Conservation (phyloP, 2,113 vertebrate genomes). For the Chrysochloris asiatica region DNA sequence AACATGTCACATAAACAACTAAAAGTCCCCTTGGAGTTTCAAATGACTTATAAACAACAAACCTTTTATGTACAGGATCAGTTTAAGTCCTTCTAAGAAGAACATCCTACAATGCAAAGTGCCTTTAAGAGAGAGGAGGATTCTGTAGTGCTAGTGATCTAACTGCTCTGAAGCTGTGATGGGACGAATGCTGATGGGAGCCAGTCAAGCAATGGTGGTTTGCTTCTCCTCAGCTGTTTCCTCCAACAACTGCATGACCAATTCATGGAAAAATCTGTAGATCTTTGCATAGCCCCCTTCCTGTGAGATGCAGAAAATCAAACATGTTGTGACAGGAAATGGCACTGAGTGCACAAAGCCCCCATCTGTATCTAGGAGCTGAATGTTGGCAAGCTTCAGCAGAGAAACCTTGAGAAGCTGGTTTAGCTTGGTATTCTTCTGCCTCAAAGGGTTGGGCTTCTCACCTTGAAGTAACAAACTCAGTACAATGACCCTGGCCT, state of each 20-base stretch:
- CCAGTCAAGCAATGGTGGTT: slow-evolving; percentile 92
- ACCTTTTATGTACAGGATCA: slow-evolving; percentile 70
- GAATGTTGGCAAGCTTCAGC: slow-evolving; percentile 89
- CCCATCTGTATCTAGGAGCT: slow-evolving; percentile 91
- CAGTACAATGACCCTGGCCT: too few relatives aligned
- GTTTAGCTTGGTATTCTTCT: slow-evolving; percentile 95
- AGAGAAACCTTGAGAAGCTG: slow-evolving; percentile 89
- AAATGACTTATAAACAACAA: slow-evolving; percentile 81
- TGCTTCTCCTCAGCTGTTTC: slow-evolving; percentile 96
- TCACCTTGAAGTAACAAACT: slow-evolving; percentile 96
- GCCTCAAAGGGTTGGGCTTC: slow-evolving; percentile 94
- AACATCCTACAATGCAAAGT: slow-evolving; percentile 88
- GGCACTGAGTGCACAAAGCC: slow-evolving; percentile 96
- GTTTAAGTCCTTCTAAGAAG: slow-evolving; percentile 78
- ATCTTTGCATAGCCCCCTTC: slow-evolving; percentile 91
- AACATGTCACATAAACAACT: slow-evolving; percentile 74
- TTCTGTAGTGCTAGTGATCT: slow-evolving; percentile 87
- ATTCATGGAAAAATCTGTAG: slow-evolving; percentile 94
- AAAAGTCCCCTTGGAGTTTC: slow-evolving; percentile 77
- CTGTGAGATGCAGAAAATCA: slow-evolving; percentile 97
- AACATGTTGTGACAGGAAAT: slow-evolving; percentile 97
- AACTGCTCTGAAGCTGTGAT: slow-evolving; percentile 83
- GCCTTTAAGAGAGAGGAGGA: slow-evolving; percentile 86
- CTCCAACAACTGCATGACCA: slow-evolving; percentile 97
- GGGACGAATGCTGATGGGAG: slow-evolving; percentile 62